Percentiles rank a stretch among this genome's conserved stretches.
phyloP scores from a whole-genome alignment of 2,113 vertebrate species.

The Camarhynchus parvulus region DNA sequence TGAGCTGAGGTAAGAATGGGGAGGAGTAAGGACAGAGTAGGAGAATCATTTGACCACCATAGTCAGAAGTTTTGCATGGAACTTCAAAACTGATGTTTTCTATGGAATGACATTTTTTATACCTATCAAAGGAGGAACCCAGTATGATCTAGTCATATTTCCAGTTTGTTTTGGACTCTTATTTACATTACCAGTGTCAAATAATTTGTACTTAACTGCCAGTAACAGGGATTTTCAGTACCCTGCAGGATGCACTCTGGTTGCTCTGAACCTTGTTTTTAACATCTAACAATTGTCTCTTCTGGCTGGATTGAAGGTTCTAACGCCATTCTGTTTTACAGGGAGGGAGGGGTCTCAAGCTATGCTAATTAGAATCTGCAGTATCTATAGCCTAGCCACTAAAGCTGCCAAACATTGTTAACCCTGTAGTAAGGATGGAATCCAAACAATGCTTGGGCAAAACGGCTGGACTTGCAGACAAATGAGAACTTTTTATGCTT shows the following conservation, averaged over 20 bases:
- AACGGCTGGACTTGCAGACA: background rate
- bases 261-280: background rate
- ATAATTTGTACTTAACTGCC: background rate
- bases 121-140: background rate
- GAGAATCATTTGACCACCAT: background rate
- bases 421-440: background rate
- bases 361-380: background rate
- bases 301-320: background rate
- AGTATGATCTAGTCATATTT: background rate
- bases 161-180: background rate
- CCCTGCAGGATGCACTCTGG: background rate
- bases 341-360: background rate
- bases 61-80: background rate
- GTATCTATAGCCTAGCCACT: background rate
- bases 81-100: background rate
- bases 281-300: background rate
- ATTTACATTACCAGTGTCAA: background rate
- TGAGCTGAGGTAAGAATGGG: background rate
- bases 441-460: background rate
- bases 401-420: background rate
- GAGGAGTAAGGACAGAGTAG: background rate
- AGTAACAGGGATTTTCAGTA: background rate
- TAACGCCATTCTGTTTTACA: background rate
- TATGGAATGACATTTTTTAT: background rate
- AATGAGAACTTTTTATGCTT: conserved; percentile 1